phyloP scores from a whole-genome alignment of 2,888 invertebrate genomes.

The Cosmorhoe ocellata region DNA sequence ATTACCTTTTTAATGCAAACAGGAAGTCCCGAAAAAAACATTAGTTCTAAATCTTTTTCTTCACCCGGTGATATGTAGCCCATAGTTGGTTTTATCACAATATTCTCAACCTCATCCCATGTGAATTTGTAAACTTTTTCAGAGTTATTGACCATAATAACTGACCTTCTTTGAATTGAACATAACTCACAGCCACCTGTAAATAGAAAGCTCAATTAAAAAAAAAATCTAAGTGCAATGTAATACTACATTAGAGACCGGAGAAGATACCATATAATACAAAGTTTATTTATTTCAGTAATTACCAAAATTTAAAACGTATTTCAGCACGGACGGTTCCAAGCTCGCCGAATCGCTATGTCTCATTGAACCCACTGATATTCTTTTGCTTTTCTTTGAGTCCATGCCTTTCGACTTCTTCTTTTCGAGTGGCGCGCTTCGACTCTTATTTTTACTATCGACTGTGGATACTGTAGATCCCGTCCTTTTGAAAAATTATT shows the following conservation, averaged over 20 bases:
- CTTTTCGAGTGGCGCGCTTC: slow-evolving; percentile 49
- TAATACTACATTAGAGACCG: no score
- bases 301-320: slow-evolving; percentile 71
- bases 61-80: slow-evolving; percentile 75
- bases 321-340: slow-evolving; percentile 63
- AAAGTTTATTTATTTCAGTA: no score
- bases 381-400: slow-evolving; percentile 46
- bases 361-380: slow-evolving; percentile 52
- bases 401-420: slow-evolving; percentile 47
- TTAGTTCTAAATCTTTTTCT: slow-evolving; percentile 73
- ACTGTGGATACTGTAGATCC: slow-evolving; percentile 52
- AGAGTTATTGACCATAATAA: slow-evolving; percentile 72
- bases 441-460: slow-evolving; percentile 57
- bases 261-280: no score
- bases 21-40: slow-evolving; percentile 61
- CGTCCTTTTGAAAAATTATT: slow-evolving; percentile 39
- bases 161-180: slow-evolving; percentile 58
- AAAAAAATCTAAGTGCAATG: no score
- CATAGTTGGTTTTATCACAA: slow-evolving; percentile 64
- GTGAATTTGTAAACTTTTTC: slow-evolving; percentile 72
- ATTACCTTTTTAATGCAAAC: slow-evolving; percentile 55
- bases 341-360: slow-evolving; percentile 43
- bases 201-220: neutral
- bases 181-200: slow-evolving; percentile 69
- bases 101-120: slow-evolving; percentile 57